Conservation (phyloP, 2,113 vertebrate species). For the Oceanites oceanicus region DNA sequence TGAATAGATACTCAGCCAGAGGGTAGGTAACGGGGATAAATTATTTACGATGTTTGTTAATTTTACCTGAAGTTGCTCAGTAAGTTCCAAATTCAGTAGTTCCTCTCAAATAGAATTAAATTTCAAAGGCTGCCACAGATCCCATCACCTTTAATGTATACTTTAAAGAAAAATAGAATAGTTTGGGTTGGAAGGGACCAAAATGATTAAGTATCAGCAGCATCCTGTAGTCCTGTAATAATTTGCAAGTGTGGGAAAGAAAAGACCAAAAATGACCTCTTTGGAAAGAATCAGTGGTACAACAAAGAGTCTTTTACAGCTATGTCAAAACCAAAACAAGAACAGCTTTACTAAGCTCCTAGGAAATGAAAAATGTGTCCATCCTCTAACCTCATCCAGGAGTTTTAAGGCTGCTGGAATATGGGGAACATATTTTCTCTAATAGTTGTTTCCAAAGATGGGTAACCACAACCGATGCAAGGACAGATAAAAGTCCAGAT, state of each 20-base stretch:
- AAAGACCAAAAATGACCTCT: not conserved
- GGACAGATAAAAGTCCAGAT: not conserved
- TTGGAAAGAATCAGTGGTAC: not conserved
- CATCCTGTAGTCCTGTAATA: not conserved
- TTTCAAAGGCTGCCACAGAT: not conserved
- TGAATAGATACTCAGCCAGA: not conserved
- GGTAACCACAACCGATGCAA: accelerated
- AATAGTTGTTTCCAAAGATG: not conserved
- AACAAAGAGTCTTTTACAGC: not conserved
- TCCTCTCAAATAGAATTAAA: not conserved
- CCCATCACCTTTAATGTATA: not conserved
- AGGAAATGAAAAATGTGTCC: not conserved
- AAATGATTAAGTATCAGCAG: not conserved
- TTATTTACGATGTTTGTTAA: not conserved
- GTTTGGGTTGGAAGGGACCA: not conserved
- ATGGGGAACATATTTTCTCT: not conserved
- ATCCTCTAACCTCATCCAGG: not conserved
- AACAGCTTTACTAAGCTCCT: not conserved
- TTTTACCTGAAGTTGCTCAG: not conserved
- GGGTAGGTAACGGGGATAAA: not conserved
- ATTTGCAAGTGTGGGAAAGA: not conserved
- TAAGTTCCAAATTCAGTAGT: not conserved
- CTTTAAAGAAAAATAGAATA: not conserved
- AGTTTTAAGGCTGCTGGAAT: not conserved
- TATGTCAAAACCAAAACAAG: not conserved